Conservation (phyloP, 2,888 invertebrate species). For the Tetrapedia diversipes region DNA sequence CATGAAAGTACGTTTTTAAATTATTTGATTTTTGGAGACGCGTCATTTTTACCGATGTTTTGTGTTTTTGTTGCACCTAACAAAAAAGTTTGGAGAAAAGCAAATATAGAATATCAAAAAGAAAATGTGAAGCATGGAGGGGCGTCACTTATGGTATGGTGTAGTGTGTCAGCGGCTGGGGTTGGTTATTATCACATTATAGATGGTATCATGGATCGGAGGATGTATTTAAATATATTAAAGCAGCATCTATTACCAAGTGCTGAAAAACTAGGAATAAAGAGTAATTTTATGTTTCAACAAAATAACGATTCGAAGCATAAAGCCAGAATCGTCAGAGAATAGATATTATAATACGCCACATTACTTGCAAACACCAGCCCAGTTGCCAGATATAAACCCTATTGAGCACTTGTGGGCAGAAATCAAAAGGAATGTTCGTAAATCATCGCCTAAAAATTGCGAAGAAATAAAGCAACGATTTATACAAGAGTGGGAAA, state of each 20-base stretch:
- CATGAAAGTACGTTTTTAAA: too few relatives aligned
- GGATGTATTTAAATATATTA: slow-evolving; percentile 1
- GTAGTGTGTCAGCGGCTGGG: not conserved
- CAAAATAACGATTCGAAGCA: too few relatives aligned
- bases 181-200: not conserved
- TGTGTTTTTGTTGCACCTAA: not conserved
- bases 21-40: too few relatives aligned
- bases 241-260: too few relatives aligned
- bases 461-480: not conserved
- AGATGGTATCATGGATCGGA: not conserved
- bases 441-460: too few relatives aligned
- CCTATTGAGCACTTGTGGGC: not conserved
- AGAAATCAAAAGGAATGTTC: not conserved
- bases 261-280: not conserved
- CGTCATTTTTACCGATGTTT: not conserved
- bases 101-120: not conserved
- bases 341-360: too few relatives aligned
- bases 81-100: not conserved
- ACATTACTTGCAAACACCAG: too few relatives aligned
- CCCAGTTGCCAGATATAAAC: not conserved
- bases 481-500: not conserved
- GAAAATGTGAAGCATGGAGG: not conserved
- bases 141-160: not conserved
- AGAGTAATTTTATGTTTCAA: not conserved
- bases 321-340: not conserved